Base-by-base conservation (phyloP, 2,797 vertebrate genomes). In the Mus minutoides region DNA sequence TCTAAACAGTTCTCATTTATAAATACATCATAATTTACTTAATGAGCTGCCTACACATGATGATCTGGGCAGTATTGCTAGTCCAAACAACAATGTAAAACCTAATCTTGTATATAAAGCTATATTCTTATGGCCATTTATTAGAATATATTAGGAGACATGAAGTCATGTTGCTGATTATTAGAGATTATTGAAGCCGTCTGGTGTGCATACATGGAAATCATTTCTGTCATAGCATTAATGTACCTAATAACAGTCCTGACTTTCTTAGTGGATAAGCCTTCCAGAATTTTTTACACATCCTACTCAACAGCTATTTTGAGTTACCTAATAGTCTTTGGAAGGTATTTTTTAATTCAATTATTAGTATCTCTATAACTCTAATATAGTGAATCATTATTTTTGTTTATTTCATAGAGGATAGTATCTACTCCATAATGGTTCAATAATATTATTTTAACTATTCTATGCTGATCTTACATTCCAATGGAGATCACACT, bases 291-390 rank as follows among this genome's bases (percentile, higher is more conserved):
- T n/a, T 46, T 87, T 82, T 24, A 82, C 54, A 52, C 26, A 73
- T 34, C 34, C 3, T 46, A n/a, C 34, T 37, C 58, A 43, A 26
- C 40, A 79, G 49, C 62, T 93, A 22, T 87, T 60, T 49, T 87
- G 54, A 90, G n/a, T 46, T 88, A 76, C 34, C 19, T 76, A 73
- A 85, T 80, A 94, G 86, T 79, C 17, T 80, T 77, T 92, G 78
- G 71, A 75, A 73, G 82, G 1, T 76, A 79, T 62, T 84, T 84
- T 90, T 93, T 84, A 76, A 92, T 67, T 43, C 6, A 71, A 71
- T 77, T 49, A 54, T 69, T 83, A 62, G 56, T 46, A 8, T 11
- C 1, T 82, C 1, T 62, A n/a, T 90, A 92, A 71, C 19, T 80
- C 54, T 49, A 54, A 56, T 43, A 73, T 34, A 24, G 9, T 62